Evolutionary conservation across 2,797 vertebrate genomes (phyloP).

Genomic region (Psittacula echo): DNA sequence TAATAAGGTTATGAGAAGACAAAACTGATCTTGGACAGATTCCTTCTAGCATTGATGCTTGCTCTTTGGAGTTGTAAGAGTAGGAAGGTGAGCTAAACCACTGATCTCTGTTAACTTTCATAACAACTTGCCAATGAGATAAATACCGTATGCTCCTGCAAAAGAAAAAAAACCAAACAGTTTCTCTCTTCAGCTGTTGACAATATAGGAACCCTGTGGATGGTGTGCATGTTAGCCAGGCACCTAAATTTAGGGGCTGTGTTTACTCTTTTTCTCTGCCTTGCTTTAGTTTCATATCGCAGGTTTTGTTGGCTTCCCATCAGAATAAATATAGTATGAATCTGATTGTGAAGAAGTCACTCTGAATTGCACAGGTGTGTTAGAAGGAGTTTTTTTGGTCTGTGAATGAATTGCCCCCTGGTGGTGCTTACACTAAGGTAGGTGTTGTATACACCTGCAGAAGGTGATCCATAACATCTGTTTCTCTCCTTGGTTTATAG

Average conservation of each 20-base stretch:
- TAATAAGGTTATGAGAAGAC: not conserved
- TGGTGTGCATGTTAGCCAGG: not conserved
- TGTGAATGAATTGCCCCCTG: not conserved
- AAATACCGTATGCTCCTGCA: not conserved
- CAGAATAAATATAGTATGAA: not conserved
- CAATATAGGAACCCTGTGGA: not conserved
- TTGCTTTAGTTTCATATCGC: not conserved
- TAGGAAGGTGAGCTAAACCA: not conserved
- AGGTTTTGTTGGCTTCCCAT: not conserved
- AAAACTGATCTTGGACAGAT: not conserved
- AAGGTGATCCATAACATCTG: constrained; percentile 13
- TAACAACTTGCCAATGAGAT: not conserved
- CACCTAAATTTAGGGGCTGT: not conserved
- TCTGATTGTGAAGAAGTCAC: not conserved
- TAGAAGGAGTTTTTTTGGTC: not conserved
- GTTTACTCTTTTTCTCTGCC: not conserved
- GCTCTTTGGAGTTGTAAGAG: not conserved
- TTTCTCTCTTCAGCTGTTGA: not conserved
- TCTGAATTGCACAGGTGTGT: not conserved
- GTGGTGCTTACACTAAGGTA: not conserved
- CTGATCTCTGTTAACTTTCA: not conserved
- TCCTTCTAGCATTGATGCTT: not conserved
- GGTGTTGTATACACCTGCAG: constrained; percentile 22
- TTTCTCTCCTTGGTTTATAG: constrained; percentile 6
- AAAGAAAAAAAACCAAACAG: fast-evolving